Evolutionary conservation across 2,888 invertebrate genomes (phyloP).

Genomic region (Conus canariensis): DNA sequence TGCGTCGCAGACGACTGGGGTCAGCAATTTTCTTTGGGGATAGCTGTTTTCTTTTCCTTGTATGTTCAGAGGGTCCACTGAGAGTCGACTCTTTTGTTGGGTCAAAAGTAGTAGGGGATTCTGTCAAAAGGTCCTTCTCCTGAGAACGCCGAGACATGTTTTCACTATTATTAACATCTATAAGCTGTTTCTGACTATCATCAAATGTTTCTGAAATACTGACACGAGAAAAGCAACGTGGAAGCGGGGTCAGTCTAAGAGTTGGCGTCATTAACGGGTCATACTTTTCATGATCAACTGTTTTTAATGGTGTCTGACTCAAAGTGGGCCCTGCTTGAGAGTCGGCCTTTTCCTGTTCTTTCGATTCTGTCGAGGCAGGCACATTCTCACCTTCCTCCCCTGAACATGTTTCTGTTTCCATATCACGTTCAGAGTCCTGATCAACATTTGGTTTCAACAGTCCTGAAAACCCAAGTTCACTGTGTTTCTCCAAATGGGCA

Average conservation of each 20-base stretch:
- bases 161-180: neutral
- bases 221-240: neutral
- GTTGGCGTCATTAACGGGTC: neutral
- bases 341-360: neutral
- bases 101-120: conserved; percentile 29
- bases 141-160: neutral
- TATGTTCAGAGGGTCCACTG: neutral
- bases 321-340: neutral
- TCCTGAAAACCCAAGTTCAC: conserved; percentile 38
- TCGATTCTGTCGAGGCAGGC: neutral
- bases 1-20: conserved; percentile 36
- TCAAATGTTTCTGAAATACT: neutral
- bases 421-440: neutral
- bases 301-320: neutral
- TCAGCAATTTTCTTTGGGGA: conserved; percentile 58
- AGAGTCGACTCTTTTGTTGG: conserved; percentile 38
- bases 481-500: neutral
- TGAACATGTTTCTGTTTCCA: neutral
- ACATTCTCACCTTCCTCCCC: neutral
- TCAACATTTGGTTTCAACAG: neutral
- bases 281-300: neutral
- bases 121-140: neutral
- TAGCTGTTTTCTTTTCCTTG: conserved; percentile 57
- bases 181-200: neutral
- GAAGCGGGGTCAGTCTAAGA: conserved; percentile 4